phyloP scores from a whole-genome alignment of 2,888 invertebrate species.

The Limenitis camilla region DNA sequence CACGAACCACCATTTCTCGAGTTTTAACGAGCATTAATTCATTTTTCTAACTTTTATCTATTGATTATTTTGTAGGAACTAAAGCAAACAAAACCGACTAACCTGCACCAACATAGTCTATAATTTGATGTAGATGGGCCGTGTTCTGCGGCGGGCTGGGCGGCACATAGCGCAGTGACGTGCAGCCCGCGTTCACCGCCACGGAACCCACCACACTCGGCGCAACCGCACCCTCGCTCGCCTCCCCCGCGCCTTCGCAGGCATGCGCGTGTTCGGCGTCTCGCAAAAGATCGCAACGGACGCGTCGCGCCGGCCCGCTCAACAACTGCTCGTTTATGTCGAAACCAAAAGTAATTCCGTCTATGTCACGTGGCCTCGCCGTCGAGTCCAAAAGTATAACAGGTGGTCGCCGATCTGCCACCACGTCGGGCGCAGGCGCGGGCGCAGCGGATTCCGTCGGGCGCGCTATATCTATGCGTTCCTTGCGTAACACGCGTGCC shows the following conservation, averaged over 20 bases:
- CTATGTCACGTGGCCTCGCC: conserved; percentile 68
- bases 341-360: conserved; percentile 86
- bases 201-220: no score
- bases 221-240: no score
- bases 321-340: conserved; percentile 84
- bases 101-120: conserved; percentile 60
- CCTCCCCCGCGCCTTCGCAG: conserved; percentile 27
- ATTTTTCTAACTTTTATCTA: no score
- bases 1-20: no score
- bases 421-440: conserved; percentile 59
- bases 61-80: no score
- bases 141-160: conserved; percentile 33
- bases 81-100: not conserved
- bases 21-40: no score
- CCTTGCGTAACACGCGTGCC: conserved; percentile 26
- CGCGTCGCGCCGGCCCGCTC: conserved; percentile 46
- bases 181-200: conserved; percentile 24
- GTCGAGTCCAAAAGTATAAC: conserved; percentile 82
- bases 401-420: conserved; percentile 76
- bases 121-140: conserved; percentile 45
- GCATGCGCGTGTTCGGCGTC: conserved; percentile 27
- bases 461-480: conserved; percentile 5
- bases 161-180: conserved; percentile 43
- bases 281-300: conserved; percentile 27
- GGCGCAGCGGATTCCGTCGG: conserved; percentile 26